Conservation (phyloP, 2,888 invertebrate genomes). For the Nesidiocoris tenuis region DNA sequence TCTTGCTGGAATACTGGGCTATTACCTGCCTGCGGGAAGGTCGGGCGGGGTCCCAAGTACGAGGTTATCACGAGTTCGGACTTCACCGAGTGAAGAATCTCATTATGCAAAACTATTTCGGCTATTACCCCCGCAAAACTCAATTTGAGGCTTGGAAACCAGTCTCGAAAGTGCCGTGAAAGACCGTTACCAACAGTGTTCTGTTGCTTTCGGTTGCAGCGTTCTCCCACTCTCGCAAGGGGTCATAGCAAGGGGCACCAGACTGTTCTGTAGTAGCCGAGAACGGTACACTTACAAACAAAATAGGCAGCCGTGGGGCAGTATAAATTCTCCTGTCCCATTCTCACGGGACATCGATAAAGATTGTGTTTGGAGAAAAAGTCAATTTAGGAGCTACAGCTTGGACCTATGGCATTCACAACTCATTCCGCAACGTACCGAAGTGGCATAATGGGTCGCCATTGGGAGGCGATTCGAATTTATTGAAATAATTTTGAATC, state of each 20-base stretch:
- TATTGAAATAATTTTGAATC: no score
- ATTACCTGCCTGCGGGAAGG: constrained; percentile 4
- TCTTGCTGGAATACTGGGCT: background rate
- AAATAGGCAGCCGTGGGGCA: background rate
- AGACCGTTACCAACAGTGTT: background rate
- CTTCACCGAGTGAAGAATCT: constrained; percentile 10
- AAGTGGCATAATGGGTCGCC: no score
- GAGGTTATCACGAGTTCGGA: constrained; percentile 31
- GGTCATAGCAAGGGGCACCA: background rate
- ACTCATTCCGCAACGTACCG: background rate
- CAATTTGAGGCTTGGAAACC: background rate
- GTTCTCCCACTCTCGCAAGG: background rate
- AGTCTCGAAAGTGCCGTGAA: background rate
- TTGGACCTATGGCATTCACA: background rate
- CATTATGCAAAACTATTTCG: constrained; percentile 40
- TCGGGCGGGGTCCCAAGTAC: constrained; percentile 37
- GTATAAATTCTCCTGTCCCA: background rate
- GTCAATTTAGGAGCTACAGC: background rate
- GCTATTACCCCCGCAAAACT: constrained; percentile 11
- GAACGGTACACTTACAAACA: background rate
- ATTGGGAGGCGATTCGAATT: no score
- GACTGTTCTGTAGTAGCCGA: background rate
- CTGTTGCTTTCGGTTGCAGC: background rate
- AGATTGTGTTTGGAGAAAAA: background rate
- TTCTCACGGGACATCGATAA: background rate